phyloP scores from a whole-genome alignment of 2,888 invertebrate genomes.

The Polylopha cassiicola region DNA sequence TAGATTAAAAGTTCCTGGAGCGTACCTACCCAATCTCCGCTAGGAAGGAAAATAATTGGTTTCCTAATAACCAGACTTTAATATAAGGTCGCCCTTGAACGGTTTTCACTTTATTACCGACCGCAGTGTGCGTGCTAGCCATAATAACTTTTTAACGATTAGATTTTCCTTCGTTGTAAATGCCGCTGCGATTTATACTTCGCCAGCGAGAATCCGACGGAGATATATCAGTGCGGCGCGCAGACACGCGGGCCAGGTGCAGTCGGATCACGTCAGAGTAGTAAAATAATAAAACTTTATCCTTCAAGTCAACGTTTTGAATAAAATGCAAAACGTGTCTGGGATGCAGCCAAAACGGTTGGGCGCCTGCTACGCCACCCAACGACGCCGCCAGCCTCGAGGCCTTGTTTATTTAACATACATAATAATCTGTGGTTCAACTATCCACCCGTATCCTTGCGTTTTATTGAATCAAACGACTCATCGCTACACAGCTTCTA shows the following conservation, averaged over 20 bases:
- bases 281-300: constrained; percentile 76
- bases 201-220: constrained; percentile 4
- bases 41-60: no score
- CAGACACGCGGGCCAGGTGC: constrained; percentile 39
- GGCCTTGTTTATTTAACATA: constrained; percentile 55
- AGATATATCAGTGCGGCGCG: constrained; percentile 16
- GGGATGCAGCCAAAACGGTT: constrained; percentile 68
- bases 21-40: no score
- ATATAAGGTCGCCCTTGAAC: constrained; percentile 1
- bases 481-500: constrained; percentile 37
- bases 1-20: no score
- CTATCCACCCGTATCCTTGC: constrained; percentile 42
- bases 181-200: constrained; percentile 16
- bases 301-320: constrained; percentile 74
- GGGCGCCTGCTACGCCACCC: constrained; percentile 33
- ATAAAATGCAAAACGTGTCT: constrained; percentile 75
- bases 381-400: constrained; percentile 27
- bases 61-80: constrained; percentile 3
- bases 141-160: constrained; percentile 31
- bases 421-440: constrained; percentile 46
- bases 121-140: constrained; percentile 22
- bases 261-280: constrained; percentile 69
- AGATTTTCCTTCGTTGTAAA: constrained; percentile 30
- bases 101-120: constrained; percentile 23
- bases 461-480: constrained; percentile 50